A percentile compares a stretch with the other conserved stretches of the same genome.
These are phyloP conservation scores for Lamproptera curius DNA, from an alignment of 2,888 invertebrate genomes.

Conservation along the genomic window DNA sequence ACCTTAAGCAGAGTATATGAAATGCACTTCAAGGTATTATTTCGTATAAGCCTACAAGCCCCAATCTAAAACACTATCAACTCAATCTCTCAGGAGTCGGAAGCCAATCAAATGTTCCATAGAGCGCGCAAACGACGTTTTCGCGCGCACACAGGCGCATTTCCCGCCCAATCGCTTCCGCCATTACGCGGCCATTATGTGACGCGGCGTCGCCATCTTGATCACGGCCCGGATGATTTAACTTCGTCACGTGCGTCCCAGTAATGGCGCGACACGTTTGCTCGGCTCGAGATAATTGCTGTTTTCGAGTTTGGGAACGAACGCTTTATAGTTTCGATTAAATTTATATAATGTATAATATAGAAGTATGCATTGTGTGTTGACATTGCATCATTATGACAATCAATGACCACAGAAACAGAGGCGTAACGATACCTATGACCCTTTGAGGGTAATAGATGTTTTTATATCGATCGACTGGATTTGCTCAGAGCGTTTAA, in stretches of 20 bases:
- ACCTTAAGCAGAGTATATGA: too few species aligned
- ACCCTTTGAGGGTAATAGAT: background rate
- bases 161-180: background rate
- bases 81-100: too few species aligned
- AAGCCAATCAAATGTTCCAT: too few species aligned
- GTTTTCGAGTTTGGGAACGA: background rate
- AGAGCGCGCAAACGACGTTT: too few species aligned
- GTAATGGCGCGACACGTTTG: slow-evolving; percentile 9
- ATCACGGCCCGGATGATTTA: slow-evolving; percentile 5
- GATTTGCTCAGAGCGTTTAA: too few species aligned
- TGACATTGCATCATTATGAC: too few species aligned
- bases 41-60: too few species aligned
- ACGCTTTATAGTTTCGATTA: background rate
- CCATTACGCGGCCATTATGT: slow-evolving; percentile 13
- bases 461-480: background rate
- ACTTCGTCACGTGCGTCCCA: slow-evolving; percentile 8
- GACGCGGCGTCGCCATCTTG: slow-evolving; percentile 15
- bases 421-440: too few species aligned
- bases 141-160: background rate
- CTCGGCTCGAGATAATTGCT: slow-evolving; percentile 5
- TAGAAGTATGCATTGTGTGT: too few species aligned
- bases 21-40: too few species aligned
- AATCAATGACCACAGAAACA: too few species aligned
- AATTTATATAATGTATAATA: background rate
- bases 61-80: too few species aligned